Conservation (phyloP, 2,888 invertebrate genomes). For the Harmothoe impar region DNA sequence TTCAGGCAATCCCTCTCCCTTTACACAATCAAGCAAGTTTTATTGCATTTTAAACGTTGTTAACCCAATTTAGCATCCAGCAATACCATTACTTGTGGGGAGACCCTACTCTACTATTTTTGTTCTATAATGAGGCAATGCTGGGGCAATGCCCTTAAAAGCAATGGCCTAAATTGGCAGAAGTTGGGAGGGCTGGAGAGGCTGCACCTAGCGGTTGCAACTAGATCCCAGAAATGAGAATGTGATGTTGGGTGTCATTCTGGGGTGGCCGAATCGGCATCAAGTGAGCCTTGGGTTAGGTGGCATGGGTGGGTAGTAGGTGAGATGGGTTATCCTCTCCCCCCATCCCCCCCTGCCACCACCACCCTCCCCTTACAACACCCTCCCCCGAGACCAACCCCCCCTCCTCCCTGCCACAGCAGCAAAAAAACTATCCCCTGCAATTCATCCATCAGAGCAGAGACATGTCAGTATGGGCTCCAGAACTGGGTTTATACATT, state of each 20-base stretch:
- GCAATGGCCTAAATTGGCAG: not conserved
- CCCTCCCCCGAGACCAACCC: too few species aligned
- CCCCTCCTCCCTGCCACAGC: not conserved
- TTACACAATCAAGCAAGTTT: too few species aligned
- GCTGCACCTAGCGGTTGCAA: not conserved
- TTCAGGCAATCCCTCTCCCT: too few species aligned
- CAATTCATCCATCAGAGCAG: not conserved
- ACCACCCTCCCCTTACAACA: not conserved
- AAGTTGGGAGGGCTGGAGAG: not conserved
- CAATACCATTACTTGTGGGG: too few species aligned
- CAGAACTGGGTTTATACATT: slow-evolving; percentile 37
- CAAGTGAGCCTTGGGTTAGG: not conserved
- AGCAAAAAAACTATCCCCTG: not conserved
- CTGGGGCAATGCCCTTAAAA: not conserved
- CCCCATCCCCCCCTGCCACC: not conserved
- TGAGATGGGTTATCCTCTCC: not conserved
- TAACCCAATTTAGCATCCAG: too few species aligned
- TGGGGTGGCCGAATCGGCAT: not conserved
- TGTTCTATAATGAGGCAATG: not conserved
- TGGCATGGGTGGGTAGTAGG: not conserved
- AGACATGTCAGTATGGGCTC: not conserved
- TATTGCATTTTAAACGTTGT: too few species aligned
- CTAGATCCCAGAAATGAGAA: slow-evolving; percentile 23
- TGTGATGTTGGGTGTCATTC: slow-evolving; percentile 39
- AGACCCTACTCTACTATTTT: too few species aligned